These are phyloP conservation scores for Cyclina sinensis DNA, from an alignment of 1,140 invertebrate species.

Conservation along the genomic window DNA sequence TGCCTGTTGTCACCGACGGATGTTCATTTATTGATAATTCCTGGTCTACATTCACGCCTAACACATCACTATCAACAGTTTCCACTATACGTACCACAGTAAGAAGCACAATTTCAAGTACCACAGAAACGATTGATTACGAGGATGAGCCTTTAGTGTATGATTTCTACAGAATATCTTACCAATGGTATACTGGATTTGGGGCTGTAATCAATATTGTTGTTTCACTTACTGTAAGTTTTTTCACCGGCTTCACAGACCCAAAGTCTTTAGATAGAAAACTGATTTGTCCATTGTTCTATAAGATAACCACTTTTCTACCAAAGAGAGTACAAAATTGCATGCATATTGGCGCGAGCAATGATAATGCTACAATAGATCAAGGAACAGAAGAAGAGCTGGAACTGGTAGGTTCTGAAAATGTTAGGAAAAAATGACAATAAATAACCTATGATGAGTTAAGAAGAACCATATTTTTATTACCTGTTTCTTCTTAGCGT, in stretches of 20 bases:
- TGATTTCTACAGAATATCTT: slow-evolving; percentile 92
- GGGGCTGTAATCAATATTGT: slow-evolving; percentile 89
- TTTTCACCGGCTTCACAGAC: slow-evolving; percentile 76
- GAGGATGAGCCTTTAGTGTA: neutral
- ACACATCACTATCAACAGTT: neutral
- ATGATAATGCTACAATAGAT: slow-evolving; percentile 23
- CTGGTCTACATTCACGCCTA: neutral
- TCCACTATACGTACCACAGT: neutral
- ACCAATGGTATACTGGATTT: slow-evolving; percentile 93
- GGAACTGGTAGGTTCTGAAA: too few species aligned
- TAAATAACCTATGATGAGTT: too few species aligned
- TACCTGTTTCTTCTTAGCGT: too few species aligned
- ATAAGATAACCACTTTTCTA: slow-evolving; percentile 69
- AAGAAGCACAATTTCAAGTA: neutral
- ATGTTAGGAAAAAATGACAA: too few species aligned
- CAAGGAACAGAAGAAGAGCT: too few species aligned
- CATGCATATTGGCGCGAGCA: slow-evolving; percentile 72
- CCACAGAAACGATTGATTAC: neutral
- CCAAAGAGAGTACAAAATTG: slow-evolving; percentile 68
- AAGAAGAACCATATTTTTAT: too few species aligned
- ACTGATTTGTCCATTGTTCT: slow-evolving; percentile 72
- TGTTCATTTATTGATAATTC: slow-evolving; percentile 77
- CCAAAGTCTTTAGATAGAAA: slow-evolving; percentile 60
- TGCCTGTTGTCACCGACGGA: slow-evolving; percentile 87
- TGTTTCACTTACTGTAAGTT: slow-evolving; percentile 90